Evolutionary conservation across 1,140 invertebrate genomes (phyloP), one percentile per base, ranked within the genome.

Genomic region (Platorchestia sp.): DNA sequence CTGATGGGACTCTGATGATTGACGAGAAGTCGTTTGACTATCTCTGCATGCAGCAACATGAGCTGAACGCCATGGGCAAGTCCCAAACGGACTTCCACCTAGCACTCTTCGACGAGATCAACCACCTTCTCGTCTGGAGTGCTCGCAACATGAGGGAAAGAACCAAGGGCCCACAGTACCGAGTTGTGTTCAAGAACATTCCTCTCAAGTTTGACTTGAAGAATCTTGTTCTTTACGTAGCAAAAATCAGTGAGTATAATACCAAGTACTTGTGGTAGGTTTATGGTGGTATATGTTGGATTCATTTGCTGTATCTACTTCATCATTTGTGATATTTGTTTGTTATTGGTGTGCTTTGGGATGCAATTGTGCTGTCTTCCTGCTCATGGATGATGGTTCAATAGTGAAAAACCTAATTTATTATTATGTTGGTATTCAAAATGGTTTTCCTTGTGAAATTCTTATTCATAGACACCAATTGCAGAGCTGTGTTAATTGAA

Each of bases 101-200:
- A 16, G 87, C 87, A 5, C 41, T 89, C 87, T 6, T 89, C 45
- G 91, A 93, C n/a, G 45, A 47, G 40, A 93, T 93, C 91, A 93
- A 93, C 40, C 91, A 45, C 45, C 40, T 93, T 10, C 45, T 93
- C 45, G 40, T 93, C 19, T 93, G 91, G 91, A 93, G 91, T 47
- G 91, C 91, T 27, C 43, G 45, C 22, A 93, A 7, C 6, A 44
- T 93, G 91, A 45, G 27, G 45, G 91, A 93, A 93, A 45, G 44
- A 41, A 93, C 91, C 0, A 93, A 93, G n/a, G 91, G 91, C 36
- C 45, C 45, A n/a, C 41, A 93, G 45, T 93, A 93, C n/a, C 45
- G 91, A 93, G 91, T 93, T 10, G 3, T 42, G 22, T 45, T 93
- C 36, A 45, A 40, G 41, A 45, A 93, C 45, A 45, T 93, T 45